phyloP scores from a whole-genome alignment of 2,888 invertebrate species.

The Malachius bipustulatus region DNA sequence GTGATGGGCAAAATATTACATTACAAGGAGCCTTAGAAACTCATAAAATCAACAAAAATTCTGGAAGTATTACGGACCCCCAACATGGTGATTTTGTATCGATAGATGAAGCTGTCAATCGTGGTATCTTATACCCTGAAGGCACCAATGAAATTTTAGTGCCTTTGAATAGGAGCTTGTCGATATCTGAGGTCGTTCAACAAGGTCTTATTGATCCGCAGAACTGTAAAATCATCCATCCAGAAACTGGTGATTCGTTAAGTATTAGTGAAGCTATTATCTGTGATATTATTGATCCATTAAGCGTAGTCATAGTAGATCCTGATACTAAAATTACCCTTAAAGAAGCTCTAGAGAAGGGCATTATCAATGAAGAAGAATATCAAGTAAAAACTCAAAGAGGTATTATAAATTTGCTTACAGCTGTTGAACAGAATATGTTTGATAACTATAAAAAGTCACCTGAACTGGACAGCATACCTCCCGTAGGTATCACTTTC shows the following conservation, averaged over 20 bases:
- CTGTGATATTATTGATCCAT: conserved; percentile 77
- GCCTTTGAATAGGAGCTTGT: conserved; percentile 68
- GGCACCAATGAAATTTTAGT: conserved; percentile 64
- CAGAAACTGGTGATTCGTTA: conserved; percentile 70
- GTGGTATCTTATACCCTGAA: conserved; percentile 69
- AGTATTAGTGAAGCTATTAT: conserved; percentile 74
- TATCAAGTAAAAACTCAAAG: conserved; percentile 51
- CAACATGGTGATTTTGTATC: conserved; percentile 67
- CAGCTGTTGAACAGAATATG: conserved; percentile 56
- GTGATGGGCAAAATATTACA: conserved; percentile 49
- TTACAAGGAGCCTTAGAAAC: conserved; percentile 64
- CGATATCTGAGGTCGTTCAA: conserved; percentile 70
- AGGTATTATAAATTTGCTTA: conserved; percentile 52
- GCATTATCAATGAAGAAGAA: conserved; percentile 58
- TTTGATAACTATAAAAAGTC: conserved; percentile 39
- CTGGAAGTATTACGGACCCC: conserved; percentile 73
- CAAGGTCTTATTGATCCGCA: conserved; percentile 73
- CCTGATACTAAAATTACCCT: conserved; percentile 56
- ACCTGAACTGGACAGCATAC: conserved; percentile 44
- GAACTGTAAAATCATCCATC: conserved; percentile 69
- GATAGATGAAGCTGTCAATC: conserved; percentile 71
- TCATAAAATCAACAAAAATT: conserved; percentile 57
- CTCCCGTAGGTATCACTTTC: conserved; percentile 74
- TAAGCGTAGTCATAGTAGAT: conserved; percentile 55
- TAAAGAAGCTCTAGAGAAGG: conserved; percentile 60